Conservation (phyloP, 1,140 invertebrate species). For the Doryteuthis pealeii region DNA sequence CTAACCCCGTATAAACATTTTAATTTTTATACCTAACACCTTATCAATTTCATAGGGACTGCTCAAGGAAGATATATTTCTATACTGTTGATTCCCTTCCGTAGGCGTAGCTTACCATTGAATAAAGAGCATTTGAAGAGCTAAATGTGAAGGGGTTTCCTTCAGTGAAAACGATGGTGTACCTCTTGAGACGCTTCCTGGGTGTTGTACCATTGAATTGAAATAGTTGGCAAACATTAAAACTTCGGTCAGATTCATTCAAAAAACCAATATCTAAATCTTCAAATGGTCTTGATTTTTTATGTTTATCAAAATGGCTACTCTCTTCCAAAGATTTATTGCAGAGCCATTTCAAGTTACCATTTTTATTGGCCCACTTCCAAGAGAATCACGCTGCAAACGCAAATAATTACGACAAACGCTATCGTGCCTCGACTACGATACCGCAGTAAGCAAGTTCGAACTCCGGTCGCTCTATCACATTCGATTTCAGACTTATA, state of each 20-base stretch:
- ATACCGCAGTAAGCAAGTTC: too few species aligned
- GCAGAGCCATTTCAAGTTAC: constrained; percentile 21
- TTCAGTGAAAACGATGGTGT: not conserved
- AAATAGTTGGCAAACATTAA: constrained; percentile 45
- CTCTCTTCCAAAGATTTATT: constrained; percentile 22
- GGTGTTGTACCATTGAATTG: constrained; percentile 35
- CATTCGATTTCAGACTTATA: too few species aligned
- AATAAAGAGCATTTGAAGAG: not conserved
- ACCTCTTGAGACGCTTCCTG: not conserved
- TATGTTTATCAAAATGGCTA: constrained; percentile 27
- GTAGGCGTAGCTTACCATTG: not conserved
- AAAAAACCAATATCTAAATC: constrained; percentile 38
- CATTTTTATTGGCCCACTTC: constrained; percentile 22
- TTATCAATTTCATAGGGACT: too few species aligned
- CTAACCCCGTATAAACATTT: too few species aligned
- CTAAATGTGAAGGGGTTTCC: not conserved
- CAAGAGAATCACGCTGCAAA: constrained; percentile 32
- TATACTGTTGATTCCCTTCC: not conserved
- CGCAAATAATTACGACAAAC: constrained; percentile 23
- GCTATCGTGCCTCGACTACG: constrained; percentile 28
- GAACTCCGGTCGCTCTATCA: too few species aligned
- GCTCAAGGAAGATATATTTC: too few species aligned
- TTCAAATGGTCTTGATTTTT: constrained; percentile 25
- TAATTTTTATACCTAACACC: too few species aligned
- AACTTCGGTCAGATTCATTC: constrained; percentile 43